Percentiles rank a stretch among this genome's conserved stretches.
phyloP scores from a whole-genome alignment of 92 coral and sea anemone species.

The Meandrina meandrites region DNA sequence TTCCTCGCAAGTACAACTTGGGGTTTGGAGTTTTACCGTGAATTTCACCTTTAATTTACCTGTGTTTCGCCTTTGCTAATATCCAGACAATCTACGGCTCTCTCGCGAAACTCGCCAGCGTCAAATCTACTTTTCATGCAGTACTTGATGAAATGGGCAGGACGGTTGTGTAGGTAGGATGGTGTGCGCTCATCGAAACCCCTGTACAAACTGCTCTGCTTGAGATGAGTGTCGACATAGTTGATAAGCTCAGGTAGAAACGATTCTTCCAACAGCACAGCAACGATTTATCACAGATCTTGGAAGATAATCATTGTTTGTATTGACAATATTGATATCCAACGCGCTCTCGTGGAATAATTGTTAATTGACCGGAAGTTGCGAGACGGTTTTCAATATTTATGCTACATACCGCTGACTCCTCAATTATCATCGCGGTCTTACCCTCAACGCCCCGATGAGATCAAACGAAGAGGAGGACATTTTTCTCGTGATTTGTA shows the following conservation, averaged over 20 bases:
- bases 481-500: too few species aligned
- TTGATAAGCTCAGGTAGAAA: slow-evolving; percentile 32
- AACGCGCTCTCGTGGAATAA: too few species aligned
- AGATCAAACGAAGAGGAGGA: too few species aligned
- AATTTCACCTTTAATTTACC: slow-evolving; percentile 7
- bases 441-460: too few species aligned
- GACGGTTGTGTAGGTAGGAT: slow-evolving; percentile 35
- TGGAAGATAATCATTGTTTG: slow-evolving; percentile 31
- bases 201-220: slow-evolving; percentile 45
- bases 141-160: slow-evolving; percentile 44
- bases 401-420: too few species aligned
- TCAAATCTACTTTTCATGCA: slow-evolving; percentile 38
- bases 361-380: too few species aligned
- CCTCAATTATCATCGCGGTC: too few species aligned
- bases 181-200: slow-evolving; percentile 24
- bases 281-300: slow-evolving; percentile 49
- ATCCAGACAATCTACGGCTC: slow-evolving; percentile 50
- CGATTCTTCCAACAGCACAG: slow-evolving; percentile 36
- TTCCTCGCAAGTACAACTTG: slow-evolving; percentile 50
- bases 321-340: too few species aligned
- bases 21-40: slow-evolving; percentile 31
- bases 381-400: too few species aligned
- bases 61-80: slow-evolving; percentile 22
- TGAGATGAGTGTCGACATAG: slow-evolving; percentile 42
- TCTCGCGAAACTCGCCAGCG: slow-evolving; percentile 31